Base-by-base conservation (phyloP, 2,888 invertebrate species). In the Aleiodes leptofemur region DNA sequence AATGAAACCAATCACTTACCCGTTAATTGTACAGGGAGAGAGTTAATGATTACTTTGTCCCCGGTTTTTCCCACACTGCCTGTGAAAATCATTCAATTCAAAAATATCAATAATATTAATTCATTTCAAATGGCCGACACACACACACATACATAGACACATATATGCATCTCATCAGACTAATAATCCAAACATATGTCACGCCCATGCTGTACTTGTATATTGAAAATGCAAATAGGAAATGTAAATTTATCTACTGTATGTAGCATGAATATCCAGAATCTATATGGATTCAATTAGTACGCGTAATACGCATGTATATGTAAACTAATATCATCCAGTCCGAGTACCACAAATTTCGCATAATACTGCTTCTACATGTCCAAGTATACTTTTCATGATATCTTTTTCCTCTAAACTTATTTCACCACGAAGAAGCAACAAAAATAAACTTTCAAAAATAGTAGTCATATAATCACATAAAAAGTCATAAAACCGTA, bases 101-200 rank as follows among this genome's bases (percentile, higher is more conserved):
- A 56, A 8, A 56, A 56, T 56, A 23, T 48, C 64, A 64, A 64
- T 61, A 43, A 61, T 16, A 61, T 43, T 43, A 6, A 16, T 14
- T 11, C 9, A 16, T 55, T 55, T 55, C 1, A 55, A 14, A 64
- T 48, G 5, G 3, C 7, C 43, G 4, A 34, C 38, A 34, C 38
- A 11, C 43, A 43, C 43, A 53, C 16, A 53, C 8, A 53, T 14
- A n/a, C 38, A 11, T 8, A 43, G 7, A 53, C 16, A 53, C 8
- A 53, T 14, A 50, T 16, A 66, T 50, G 64, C 72, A 55, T 55
- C 55, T 72, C 66, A 72, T 72, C 72, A 66, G 72, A 66, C 64
- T 72, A 72, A 72, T 72, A 72, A 72, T 64, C 64, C 66, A 34
- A 64, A 72, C 55, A 72, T 51, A 72, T 72, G 72, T 72, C 66